Percentiles rank a stretch among this genome's conserved stretches.
These are phyloP conservation scores for Rhipidura dahli DNA, from an alignment of 2,113 vertebrate species.

Conservation along the genomic window DNA sequence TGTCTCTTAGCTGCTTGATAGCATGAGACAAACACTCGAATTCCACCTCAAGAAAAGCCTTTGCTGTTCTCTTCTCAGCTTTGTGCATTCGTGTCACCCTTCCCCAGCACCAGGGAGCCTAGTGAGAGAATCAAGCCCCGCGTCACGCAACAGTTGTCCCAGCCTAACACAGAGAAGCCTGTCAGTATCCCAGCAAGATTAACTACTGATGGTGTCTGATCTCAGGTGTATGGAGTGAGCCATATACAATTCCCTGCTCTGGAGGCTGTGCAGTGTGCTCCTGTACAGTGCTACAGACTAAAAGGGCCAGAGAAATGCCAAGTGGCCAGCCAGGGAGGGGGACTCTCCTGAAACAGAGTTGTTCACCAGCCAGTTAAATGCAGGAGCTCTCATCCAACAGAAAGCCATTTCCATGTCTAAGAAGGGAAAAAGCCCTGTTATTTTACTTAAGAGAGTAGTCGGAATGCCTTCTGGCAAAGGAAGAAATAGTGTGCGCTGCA, in stretches of 20 bases:
- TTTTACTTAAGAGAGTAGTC: neutral
- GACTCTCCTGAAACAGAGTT: neutral
- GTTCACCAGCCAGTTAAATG: neutral
- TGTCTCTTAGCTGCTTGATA: neutral
- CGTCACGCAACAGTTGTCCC: neutral
- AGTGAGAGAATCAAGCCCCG: neutral
- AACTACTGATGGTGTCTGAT: neutral
- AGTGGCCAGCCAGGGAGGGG: neutral
- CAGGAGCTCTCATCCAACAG: neutral
- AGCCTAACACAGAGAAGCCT: neutral
- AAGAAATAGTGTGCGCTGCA: neutral
- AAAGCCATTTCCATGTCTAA: neutral
- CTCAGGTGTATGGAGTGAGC: neutral
- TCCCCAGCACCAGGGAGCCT: neutral
- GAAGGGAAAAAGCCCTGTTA: accelerated
- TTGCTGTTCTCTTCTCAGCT: neutral
- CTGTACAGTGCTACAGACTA: neutral
- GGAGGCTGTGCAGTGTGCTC: neutral
- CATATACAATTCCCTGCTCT: neutral
- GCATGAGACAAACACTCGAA: neutral
- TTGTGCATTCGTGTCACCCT: neutral
- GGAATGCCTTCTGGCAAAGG: neutral
- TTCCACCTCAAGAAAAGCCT: neutral
- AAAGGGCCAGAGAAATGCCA: neutral
- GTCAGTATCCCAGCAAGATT: neutral